Evolutionary conservation across 2,888 invertebrate species (phyloP), one percentile per base, ranked within the genome.

Genomic region (Morpho deidamia): DNA sequence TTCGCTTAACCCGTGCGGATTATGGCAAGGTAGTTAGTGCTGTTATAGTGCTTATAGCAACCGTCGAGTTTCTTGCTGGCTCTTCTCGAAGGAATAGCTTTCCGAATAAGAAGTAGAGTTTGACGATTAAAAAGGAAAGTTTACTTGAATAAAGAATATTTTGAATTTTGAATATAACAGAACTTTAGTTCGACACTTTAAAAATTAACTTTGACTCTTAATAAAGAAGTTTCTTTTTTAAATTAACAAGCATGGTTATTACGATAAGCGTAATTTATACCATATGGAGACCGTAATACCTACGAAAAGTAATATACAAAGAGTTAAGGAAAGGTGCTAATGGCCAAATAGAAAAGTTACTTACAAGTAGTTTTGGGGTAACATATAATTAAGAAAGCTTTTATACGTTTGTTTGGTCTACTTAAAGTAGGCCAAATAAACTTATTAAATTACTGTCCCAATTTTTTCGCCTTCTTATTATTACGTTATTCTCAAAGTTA

Each of bases 331-430:
- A 55, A 53, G 40, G 55, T 51, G 40, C 48, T 58, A 58, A 58
- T 51, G 58, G 48, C 48, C 53, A 49, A 53, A 51, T 53, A 43
- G 42, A 45, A 51, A 58, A 53, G 49, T 58, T 35, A 49, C 44
- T 52, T 38, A 40, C 12, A 12, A 33, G 43, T 58, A 41, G 50
- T 53, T 54, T 44, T 44, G 38, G 40, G 39, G 56, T 52, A 38
- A 43, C 46, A n/a, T 44, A 53, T 50, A 56, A 56, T 56, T 53
- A 58, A 43, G 43, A 33, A 34, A 53, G 51, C 44, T 51, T 51
- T 48, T 56, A 46, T 39, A 37, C 45, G 49, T 58, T 41, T 41
- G 38, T n/a, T 48, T 41, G 8, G 34, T 9, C n/a, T 35, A 40
- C 48, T 37, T 49, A 35, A 11, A 39, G 23, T 23, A 23, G 23